Evolutionary conservation across 1,140 invertebrate genomes (phyloP).

Genomic region (Drosophila ambigua): DNA sequence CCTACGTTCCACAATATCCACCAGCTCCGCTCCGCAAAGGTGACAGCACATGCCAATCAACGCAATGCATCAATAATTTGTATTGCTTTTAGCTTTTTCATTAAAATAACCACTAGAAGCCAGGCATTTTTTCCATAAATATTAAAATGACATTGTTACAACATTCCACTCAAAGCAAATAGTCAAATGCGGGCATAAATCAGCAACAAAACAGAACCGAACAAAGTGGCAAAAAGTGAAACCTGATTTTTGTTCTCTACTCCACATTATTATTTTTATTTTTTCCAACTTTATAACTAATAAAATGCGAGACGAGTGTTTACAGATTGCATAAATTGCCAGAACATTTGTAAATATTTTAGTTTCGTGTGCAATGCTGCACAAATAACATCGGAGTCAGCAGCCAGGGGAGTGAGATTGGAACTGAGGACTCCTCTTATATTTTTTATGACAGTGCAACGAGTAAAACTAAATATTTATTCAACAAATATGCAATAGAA

Average conservation of each 20-base stretch:
- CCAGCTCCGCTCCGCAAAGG: too few species aligned
- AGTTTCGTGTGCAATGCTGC: conserved; percentile 22
- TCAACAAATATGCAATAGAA: conserved; percentile 59
- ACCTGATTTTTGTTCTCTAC: conserved; percentile 14
- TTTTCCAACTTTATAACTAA: conserved; percentile 21
- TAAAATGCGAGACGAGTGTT: conserved; percentile 35
- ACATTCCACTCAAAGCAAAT: conserved; percentile 16
- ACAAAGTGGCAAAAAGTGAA: conserved; percentile 20
- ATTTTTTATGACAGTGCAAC: conserved; percentile 6
- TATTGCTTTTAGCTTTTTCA: background rate
- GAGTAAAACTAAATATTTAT: conserved; percentile 50
- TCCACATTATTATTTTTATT: background rate
- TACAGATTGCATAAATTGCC: conserved; percentile 49
- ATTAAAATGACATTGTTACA: conserved; percentile 23
- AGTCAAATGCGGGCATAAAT: conserved; percentile 9
- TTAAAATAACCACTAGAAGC: background rate
- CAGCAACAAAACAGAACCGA: background rate
- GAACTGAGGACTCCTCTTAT: conserved; percentile 29
- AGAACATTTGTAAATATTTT: conserved; percentile 61
- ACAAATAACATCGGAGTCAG: conserved; percentile 24
- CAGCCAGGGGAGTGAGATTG: conserved; percentile 2
- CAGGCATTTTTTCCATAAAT: conserved; percentile 16
- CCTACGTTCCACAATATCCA: too few species aligned
- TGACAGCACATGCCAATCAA: too few species aligned
- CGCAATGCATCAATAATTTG: conserved; percentile 12